Evolutionary conservation across 1,140 invertebrate genomes (phyloP).

Genomic region (Chironomus tepperi): DNA sequence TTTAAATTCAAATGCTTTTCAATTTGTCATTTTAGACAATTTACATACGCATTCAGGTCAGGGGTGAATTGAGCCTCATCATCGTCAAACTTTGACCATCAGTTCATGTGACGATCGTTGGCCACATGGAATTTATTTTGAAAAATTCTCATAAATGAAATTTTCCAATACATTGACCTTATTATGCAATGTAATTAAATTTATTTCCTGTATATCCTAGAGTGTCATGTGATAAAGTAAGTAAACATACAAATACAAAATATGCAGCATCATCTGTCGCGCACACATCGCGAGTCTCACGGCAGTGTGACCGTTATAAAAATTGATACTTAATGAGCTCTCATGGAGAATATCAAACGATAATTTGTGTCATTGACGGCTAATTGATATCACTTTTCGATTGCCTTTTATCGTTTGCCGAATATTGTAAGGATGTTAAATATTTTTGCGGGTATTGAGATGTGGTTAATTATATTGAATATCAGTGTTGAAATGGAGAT

Average conservation of each 20-base stretch:
- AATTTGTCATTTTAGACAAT: not conserved
- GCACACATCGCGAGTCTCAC: constrained; percentile 6
- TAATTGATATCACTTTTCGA: constrained; percentile 21
- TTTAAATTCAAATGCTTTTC: not conserved
- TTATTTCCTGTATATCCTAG: not conserved
- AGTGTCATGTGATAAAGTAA: not conserved
- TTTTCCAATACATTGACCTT: not conserved
- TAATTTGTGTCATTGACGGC: constrained; percentile 20
- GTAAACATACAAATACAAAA: not conserved
- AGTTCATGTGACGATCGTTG: not conserved
- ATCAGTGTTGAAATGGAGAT: too few species aligned
- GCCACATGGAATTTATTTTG: not conserved
- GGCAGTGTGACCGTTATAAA: not conserved
- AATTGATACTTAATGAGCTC: constrained; percentile 12
- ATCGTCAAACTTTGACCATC: not conserved
- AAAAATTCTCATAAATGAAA: not conserved
- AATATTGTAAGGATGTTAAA: not conserved
- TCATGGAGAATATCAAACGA: not conserved
- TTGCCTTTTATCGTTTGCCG: not conserved
- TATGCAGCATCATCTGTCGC: not conserved
- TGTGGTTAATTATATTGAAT: too few species aligned
- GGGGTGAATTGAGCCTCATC: not conserved
- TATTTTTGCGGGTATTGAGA: too few species aligned
- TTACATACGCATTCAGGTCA: not conserved
- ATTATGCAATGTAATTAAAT: not conserved